These are phyloP conservation scores for Myotis myotis DNA, from an alignment of 2,797 vertebrate genomes.

Conservation along the genomic window DNA sequence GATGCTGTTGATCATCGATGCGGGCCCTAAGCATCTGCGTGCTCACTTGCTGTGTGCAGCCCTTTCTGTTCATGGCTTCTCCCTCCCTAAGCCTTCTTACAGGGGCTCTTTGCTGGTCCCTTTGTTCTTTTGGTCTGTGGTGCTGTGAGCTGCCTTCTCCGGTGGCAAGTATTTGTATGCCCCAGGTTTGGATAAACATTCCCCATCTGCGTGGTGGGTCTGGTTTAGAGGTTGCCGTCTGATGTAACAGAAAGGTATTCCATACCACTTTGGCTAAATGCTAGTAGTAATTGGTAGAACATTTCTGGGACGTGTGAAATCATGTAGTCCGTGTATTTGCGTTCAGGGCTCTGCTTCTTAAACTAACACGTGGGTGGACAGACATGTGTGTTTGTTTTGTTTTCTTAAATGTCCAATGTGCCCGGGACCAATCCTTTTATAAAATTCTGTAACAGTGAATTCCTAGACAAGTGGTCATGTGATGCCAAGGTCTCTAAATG, in stretches of 20 bases:
- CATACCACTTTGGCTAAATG: background rate
- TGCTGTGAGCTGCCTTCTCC: background rate
- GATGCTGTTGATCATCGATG: background rate
- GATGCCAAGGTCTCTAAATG: background rate
- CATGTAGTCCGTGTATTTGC: background rate
- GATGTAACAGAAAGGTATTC: background rate
- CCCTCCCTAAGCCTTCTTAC: background rate
- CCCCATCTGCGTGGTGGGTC: background rate
- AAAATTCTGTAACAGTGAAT: background rate
- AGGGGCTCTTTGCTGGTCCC: background rate
- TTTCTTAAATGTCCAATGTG: background rate
- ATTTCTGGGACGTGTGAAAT: conserved; percentile 33
- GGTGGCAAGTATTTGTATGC: background rate
- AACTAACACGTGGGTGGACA: background rate
- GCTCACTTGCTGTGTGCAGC: background rate
- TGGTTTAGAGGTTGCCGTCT: background rate
- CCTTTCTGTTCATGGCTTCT: background rate
- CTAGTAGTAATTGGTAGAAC: background rate
- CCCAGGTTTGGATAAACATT: background rate
- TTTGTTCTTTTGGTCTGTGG: background rate
- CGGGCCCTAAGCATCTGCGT: background rate
- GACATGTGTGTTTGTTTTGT: background rate
- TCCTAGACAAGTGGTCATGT: background rate
- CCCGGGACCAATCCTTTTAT: background rate
- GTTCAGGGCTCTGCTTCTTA: background rate